Evolutionary conservation across 2,888 invertebrate species (phyloP).

Genomic region (Chaetogeoica ovagalla): DNA sequence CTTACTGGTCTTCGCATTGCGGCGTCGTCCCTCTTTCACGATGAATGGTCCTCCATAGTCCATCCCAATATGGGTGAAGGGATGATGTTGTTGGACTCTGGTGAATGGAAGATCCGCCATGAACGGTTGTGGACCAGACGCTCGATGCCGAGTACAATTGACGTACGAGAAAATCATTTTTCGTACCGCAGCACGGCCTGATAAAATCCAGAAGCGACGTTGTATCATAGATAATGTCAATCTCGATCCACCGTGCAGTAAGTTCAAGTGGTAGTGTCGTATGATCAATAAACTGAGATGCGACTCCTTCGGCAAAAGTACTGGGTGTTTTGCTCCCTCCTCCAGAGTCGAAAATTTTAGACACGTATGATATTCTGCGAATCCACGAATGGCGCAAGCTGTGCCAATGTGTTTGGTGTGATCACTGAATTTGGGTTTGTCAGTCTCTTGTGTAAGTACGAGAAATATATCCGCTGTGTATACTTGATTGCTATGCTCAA

Average conservation of each 20-base stretch:
- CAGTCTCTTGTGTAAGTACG: too few relatives aligned
- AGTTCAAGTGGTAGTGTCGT: neutral
- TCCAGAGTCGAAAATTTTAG: neutral
- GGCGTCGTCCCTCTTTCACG: neutral
- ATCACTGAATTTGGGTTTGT: too few relatives aligned
- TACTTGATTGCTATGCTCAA: too few relatives aligned
- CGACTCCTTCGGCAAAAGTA: neutral
- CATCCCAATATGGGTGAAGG: neutral
- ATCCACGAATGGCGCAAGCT: neutral
- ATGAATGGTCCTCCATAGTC: neutral
- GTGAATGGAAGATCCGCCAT: neutral
- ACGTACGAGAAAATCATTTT: neutral
- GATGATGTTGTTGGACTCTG: neutral
- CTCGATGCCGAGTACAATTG: too few relatives aligned
- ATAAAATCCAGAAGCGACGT: neutral
- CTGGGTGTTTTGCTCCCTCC: neutral
- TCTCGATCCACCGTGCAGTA: neutral
- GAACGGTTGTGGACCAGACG: too few relatives aligned
- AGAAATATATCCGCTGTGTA: too few relatives aligned
- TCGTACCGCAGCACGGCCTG: neutral
- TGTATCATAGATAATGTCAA: neutral
- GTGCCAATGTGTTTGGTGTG: neutral
- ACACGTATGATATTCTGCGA: neutral
- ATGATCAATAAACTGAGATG: neutral
- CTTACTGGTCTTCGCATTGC: neutral